Percentiles rank a stretch among this genome's conserved stretches.
Conservation (phyloP, 2,888 invertebrate species). For the Chaitophorus viminalis region DNA sequence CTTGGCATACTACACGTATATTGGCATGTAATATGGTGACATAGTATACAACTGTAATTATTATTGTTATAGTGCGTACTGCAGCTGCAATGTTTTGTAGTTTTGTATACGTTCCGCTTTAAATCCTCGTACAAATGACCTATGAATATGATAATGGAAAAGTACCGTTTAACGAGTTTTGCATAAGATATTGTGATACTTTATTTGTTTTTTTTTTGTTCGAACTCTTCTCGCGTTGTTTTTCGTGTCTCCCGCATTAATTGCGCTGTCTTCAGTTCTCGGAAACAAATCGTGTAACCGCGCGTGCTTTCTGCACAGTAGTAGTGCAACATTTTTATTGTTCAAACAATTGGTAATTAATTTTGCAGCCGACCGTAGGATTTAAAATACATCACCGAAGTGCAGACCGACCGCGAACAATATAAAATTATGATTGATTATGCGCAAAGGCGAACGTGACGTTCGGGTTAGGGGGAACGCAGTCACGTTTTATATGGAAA, state of each 20-base stretch:
- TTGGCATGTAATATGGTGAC: not conserved
- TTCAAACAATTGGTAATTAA: too few relatives aligned
- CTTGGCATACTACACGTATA: not conserved
- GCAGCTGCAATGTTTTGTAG: not conserved
- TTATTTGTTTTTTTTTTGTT: not conserved
- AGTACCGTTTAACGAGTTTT: constrained; percentile 37
- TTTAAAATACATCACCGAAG: too few relatives aligned
- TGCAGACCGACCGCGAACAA: too few relatives aligned
- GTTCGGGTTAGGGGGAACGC: too few relatives aligned
- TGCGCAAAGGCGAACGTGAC: too few relatives aligned
- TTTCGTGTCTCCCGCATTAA: not conserved
- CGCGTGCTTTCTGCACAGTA: too few relatives aligned
- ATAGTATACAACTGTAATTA: not conserved
- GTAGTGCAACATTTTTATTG: too few relatives aligned
- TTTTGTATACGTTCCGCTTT: constrained; percentile 32
- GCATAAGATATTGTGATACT: not conserved
- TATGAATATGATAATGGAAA: not conserved
- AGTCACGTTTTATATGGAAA: too few relatives aligned
- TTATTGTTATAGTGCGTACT: not conserved
- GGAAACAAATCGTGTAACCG: not conserved
- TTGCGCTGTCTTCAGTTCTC: too few relatives aligned
- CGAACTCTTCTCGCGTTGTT: not conserved
- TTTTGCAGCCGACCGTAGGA: too few relatives aligned
- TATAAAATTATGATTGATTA: too few relatives aligned
- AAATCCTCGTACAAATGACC: constrained; percentile 38